Percentiles rank a stretch among this genome's conserved stretches.
phyloP scores from a whole-genome alignment of 2,888 invertebrate genomes.

The Rotaria magnacalcarata region DNA sequence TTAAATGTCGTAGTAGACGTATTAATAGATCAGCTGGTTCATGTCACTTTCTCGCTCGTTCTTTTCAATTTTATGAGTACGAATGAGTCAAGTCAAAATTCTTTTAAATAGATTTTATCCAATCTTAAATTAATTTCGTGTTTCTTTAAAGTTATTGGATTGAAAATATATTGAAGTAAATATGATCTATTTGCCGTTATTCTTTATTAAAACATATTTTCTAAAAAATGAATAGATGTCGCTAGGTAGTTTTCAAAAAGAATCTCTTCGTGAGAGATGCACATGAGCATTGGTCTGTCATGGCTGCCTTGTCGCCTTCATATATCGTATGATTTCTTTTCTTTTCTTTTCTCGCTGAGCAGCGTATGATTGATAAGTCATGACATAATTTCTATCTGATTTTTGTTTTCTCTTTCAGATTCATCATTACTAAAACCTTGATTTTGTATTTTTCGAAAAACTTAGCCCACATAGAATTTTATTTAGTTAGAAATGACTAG shows the following conservation, averaged over 20 bases:
- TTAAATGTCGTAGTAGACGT: neutral
- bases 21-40: neutral
- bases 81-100: neutral
- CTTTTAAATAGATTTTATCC: neutral
- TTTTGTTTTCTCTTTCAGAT: neutral
- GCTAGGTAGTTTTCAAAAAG: neutral
- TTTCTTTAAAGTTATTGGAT: too few relatives aligned
- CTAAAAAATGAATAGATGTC: neutral
- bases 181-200: too few relatives aligned
- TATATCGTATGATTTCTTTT: conserved; percentile 14
- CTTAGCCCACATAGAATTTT: neutral
- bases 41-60: neutral
- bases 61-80: neutral
- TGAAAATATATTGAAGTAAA: too few relatives aligned
- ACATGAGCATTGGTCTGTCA: neutral
- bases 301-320: neutral
- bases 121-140: neutral
- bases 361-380: neutral
- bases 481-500: neutral
- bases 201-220: too few relatives aligned
- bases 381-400: neutral
- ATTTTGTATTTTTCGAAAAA: neutral
- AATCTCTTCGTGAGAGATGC: neutral
- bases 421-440: neutral
- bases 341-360: neutral